Evolutionary conservation across 2,113 vertebrate genomes (phyloP).

Genomic region (Leucosticte australis): DNA sequence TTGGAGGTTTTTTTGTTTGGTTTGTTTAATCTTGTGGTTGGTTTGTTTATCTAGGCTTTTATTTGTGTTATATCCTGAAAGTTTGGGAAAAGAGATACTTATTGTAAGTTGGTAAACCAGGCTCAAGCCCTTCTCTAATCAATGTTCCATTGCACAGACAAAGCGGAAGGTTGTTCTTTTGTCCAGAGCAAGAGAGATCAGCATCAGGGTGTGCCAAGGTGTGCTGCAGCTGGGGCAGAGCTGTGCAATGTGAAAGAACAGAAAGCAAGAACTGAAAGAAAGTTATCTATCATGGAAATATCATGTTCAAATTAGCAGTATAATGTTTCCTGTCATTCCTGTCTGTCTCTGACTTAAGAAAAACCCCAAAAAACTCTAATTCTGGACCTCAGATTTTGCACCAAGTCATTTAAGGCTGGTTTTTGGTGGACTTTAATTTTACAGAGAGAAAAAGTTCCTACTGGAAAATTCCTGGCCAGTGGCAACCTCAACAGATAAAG

Average conservation of each 20-base stretch:
- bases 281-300: background rate
- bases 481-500: background rate
- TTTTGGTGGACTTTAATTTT: background rate
- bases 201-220: background rate
- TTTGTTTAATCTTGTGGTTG: background rate
- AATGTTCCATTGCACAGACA: background rate
- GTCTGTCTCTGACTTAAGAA: background rate
- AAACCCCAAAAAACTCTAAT: background rate
- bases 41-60: background rate
- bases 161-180: background rate
- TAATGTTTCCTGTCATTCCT: background rate
- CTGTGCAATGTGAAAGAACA: background rate
- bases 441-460: background rate
- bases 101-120: background rate
- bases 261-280: background rate
- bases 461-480: background rate
- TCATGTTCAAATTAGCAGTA: background rate
- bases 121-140: background rate
- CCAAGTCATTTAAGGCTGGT: background rate
- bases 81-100: background rate
- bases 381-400: background rate
- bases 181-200: background rate
- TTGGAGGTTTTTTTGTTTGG: no score
- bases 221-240: background rate
- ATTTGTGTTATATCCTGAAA: background rate